phyloP scores from a whole-genome alignment of 2,888 invertebrate genomes.

The Brachyptera risi region DNA sequence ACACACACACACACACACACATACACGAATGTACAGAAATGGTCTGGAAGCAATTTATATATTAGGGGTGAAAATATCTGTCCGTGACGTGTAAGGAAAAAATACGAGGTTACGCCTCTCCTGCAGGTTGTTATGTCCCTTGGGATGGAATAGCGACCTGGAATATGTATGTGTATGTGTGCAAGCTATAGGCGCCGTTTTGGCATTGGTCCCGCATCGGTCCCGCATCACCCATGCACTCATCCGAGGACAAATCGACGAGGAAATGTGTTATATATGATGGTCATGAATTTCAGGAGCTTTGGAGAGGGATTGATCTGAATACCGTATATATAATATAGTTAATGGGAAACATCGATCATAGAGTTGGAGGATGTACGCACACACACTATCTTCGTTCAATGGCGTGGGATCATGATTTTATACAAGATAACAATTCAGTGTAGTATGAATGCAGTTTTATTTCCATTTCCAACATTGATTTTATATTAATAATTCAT shows the following conservation, averaged over 20 bases:
- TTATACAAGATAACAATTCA: no score
- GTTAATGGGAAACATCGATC: not conserved
- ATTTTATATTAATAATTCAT: no score
- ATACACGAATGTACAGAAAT: slow-evolving; percentile 15
- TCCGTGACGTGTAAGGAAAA: slow-evolving; percentile 27
- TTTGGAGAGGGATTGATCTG: not conserved
- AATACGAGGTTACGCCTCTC: slow-evolving; percentile 29
- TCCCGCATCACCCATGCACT: not conserved
- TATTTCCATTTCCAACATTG: no score
- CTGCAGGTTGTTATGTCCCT: slow-evolving; percentile 16
- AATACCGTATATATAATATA: not conserved
- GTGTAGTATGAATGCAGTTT: no score
- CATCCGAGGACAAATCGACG: slow-evolving; percentile 6
- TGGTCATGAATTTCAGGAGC: slow-evolving; percentile 7
- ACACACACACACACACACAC: not conserved
- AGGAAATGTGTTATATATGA: slow-evolving; percentile 15
- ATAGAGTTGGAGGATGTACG: not conserved
- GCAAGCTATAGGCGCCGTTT: not conserved
- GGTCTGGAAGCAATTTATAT: slow-evolving; percentile 18
- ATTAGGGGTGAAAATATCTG: slow-evolving; percentile 24
- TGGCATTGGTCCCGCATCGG: slow-evolving; percentile 6
- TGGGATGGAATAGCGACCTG: not conserved
- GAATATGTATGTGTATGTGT: not conserved
- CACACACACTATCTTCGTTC: no score
- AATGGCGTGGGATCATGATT: no score